Evolutionary conservation across 2,888 invertebrate species (phyloP), one percentile per base, ranked within the genome.

Genomic region (Monopis laevigella): DNA sequence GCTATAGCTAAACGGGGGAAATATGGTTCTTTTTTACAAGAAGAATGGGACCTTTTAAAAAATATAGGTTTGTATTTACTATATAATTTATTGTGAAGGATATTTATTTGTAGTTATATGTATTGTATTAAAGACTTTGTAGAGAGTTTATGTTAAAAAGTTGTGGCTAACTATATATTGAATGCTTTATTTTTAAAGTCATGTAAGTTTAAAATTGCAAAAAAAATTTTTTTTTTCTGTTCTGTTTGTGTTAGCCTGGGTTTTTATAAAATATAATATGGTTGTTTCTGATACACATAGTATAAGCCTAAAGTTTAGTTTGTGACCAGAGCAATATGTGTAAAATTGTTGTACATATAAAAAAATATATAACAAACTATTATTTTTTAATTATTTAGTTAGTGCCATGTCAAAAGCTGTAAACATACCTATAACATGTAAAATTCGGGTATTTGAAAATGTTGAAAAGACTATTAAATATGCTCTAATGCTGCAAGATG

Each of bases 11-110:
- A 93, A 62, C 83, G 96, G 51, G 99, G 99, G 6, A 92, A 89
- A 68, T 99, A 99, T 75, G 98, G 98, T 10, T 89, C 98, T 17
- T 99, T 92, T 74, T 83, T 99, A 19, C 96, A 97, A 77, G 96
- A 98, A 58, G 96, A 98, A 54, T 98, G 98, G 98, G 84, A 89
- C 14, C 81, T 97, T 18, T 69, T 98, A 18, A 73, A 84, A 44
- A 82, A 86, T 53, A 96, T 98, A 61, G 92, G 96, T 95, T 74
- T n/a, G n/a, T n/a, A n/a, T n/a, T n/a, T n/a, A n/a, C n/a, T n/a
- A n/a, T n/a, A n/a, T n/a, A n/a, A n/a, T n/a, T n/a, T n/a, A n/a
- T n/a, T n/a, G n/a, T n/a, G n/a, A n/a, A n/a, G n/a, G n/a, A n/a
- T n/a, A n/a, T n/a, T n/a, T n/a, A n/a, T n/a, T n/a, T n/a, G n/a